phyloP scores from a whole-genome alignment of 1,140 invertebrate species.

The Drosophila hydei region DNA sequence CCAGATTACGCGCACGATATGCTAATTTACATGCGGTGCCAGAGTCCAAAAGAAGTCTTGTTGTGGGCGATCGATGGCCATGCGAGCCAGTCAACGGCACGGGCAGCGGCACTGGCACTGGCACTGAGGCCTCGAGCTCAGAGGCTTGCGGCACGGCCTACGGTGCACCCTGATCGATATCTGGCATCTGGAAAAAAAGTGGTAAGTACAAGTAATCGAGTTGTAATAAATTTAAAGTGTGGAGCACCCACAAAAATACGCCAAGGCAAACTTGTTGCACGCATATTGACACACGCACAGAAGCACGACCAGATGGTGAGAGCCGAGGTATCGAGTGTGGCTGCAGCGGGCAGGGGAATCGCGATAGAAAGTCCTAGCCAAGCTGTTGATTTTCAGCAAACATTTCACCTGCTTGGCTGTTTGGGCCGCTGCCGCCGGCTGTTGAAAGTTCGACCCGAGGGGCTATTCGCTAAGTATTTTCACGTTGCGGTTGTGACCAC shows the following conservation, averaged over 20 bases:
- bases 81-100: constrained; percentile 40
- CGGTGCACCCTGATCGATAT: constrained; percentile 69
- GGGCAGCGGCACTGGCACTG: neutral
- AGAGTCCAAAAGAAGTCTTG: constrained; percentile 44
- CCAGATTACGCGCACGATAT: constrained; percentile 82
- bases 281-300: constrained; percentile 76
- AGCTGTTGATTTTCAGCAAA: constrained; percentile 75
- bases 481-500: constrained; percentile 75
- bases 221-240: constrained; percentile 81
- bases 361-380: constrained; percentile 64
- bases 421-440: constrained; percentile 22
- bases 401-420: constrained; percentile 71
- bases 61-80: constrained; percentile 76
- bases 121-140: constrained; percentile 6
- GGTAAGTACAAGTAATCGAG: constrained; percentile 82
- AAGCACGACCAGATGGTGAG: neutral
- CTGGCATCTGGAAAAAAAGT: constrained; percentile 60
- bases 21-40: constrained; percentile 75
- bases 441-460: constrained; percentile 61
- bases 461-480: constrained; percentile 58
- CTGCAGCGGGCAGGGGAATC: neutral
- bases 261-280: constrained; percentile 71
- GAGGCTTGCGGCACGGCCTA: constrained; percentile 23
- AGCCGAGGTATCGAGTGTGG: neutral
- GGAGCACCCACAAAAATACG: constrained; percentile 69